A percentile compares a stretch with the other conserved stretches of the same genome.
Evolutionary conservation across 2,888 invertebrate species (phyloP).

Genomic region (Acanthopleura granulata): DNA sequence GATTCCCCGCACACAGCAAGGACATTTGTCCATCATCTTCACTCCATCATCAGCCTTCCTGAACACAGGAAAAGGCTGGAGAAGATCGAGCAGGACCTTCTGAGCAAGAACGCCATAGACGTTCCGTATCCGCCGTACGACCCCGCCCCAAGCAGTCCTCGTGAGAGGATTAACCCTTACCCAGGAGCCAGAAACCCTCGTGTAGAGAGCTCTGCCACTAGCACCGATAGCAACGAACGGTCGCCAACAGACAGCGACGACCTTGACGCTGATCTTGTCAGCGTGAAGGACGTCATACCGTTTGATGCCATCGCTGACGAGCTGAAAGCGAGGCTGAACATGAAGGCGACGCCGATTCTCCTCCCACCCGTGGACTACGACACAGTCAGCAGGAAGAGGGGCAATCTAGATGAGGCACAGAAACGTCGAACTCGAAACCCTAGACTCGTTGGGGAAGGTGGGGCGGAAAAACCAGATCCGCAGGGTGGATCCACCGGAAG

Average conservation of each 20-base stretch:
- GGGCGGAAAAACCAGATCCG: not conserved
- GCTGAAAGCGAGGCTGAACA: constrained; percentile 80
- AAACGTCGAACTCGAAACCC: constrained; percentile 49
- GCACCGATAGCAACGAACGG: constrained; percentile 45
- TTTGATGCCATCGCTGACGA: constrained; percentile 95
- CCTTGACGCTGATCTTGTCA: constrained; percentile 55
- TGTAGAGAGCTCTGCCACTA: constrained; percentile 33
- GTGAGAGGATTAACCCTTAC: constrained; percentile 31
- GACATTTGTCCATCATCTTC: constrained; percentile 86
- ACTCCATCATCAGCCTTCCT: constrained; percentile 83
- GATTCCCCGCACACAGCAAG: constrained; percentile 94
- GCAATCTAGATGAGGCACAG: constrained; percentile 75
- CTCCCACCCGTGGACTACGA: constrained; percentile 95
- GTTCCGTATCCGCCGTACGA: constrained; percentile 31
- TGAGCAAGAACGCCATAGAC: constrained; percentile 50
- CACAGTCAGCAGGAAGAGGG: constrained; percentile 85
- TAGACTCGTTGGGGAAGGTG: constrained; percentile 41
- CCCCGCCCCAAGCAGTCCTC: constrained; percentile 22
- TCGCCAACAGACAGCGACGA: constrained; percentile 50
- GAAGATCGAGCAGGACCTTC: constrained; percentile 78
- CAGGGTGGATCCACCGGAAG: not conserved
- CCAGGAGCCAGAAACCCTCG: constrained; percentile 49
- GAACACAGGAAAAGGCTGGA: constrained; percentile 88
- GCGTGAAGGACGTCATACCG: constrained; percentile 69
- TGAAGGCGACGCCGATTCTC: constrained; percentile 77